Conservation (phyloP, 2,113 vertebrate genomes). For the Sorex araneus region DNA sequence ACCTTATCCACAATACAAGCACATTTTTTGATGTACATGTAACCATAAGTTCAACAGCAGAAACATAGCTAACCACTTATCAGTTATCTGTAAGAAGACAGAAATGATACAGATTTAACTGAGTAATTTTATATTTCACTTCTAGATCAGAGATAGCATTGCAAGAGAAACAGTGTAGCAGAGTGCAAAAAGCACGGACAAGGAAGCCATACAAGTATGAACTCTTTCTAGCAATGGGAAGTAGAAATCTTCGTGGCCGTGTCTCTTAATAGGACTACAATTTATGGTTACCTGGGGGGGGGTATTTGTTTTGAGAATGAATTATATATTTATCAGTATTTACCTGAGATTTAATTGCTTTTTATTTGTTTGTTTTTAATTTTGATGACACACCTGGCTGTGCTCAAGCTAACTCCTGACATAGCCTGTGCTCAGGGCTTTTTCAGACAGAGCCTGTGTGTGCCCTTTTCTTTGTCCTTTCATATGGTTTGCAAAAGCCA, state of each 20-base stretch:
- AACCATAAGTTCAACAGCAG: not conserved
- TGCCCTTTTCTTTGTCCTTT: not conserved
- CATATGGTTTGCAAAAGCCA: not conserved
- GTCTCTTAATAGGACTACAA: not conserved
- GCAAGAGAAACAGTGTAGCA: not conserved
- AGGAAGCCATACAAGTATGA: not conserved
- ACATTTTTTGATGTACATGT: not conserved
- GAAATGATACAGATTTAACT: not conserved
- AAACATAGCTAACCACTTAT: not conserved
- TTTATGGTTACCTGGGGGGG: not conserved
- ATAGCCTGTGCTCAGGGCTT: too few species aligned
- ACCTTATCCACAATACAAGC: not conserved
- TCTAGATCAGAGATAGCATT: not conserved
- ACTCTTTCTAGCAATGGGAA: not conserved
- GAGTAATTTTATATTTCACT: not conserved
- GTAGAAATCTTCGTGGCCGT: not conserved
- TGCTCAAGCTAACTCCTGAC: too few species aligned
- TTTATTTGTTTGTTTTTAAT: too few species aligned
- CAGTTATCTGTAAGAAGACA: not conserved
- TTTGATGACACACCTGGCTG: too few species aligned
- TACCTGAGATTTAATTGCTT: too few species aligned
- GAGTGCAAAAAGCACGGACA: not conserved
- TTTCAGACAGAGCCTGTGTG: not conserved
- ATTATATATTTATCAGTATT: not conserved
- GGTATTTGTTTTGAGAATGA: conserved; percentile 12